These are phyloP conservation scores for Scartelaos histophorus DNA, from an alignment of 2,113 vertebrate species.

Conservation along the genomic window DNA sequence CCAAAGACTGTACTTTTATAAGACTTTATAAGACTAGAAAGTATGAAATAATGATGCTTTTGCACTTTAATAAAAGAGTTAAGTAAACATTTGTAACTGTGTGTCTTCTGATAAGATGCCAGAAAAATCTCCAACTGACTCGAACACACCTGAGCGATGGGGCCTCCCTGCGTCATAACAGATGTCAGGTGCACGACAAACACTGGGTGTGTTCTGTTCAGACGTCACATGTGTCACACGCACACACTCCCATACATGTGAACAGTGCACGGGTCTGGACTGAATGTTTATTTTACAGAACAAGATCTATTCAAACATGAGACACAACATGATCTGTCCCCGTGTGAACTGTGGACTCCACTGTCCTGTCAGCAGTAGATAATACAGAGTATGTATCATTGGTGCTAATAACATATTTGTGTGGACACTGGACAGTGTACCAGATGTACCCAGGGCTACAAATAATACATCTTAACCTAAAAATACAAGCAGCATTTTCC, in stretches of 20 bases:
- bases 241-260: no score
- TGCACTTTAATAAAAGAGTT: constrained; percentile 16
- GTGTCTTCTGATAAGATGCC: not conserved
- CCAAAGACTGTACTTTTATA: not conserved
- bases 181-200: not conserved
- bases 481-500: not conserved
- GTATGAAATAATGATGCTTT: not conserved
- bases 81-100: not conserved
- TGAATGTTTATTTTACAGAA: no score
- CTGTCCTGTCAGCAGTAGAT: not conserved
- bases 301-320: not conserved
- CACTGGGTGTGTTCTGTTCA: constrained; percentile 13
- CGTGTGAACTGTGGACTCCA: not conserved
- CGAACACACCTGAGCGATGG: no score
- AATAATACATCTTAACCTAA: not conserved
- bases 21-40: not conserved
- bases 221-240: no score
- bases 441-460: no score
- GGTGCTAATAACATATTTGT: not conserved
- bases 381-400: not conserved
- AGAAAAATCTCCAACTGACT: not conserved
- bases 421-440: not conserved
- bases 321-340: not conserved
- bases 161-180: not conserved
- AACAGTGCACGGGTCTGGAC: no score